phyloP scores from a whole-genome alignment of 2,888 invertebrate genomes.

The Ennomos quercinarius region DNA sequence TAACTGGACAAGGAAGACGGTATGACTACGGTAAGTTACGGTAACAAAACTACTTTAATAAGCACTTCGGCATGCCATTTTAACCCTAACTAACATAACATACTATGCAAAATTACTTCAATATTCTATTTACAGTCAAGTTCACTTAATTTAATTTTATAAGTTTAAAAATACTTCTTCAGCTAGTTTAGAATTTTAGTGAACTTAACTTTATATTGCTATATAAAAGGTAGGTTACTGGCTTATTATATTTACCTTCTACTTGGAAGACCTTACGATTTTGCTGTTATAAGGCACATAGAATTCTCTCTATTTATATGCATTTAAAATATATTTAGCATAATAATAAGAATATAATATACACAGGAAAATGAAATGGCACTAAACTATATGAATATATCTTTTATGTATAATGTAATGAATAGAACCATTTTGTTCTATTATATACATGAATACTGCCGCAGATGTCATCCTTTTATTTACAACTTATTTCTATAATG shows the following conservation, averaged over 20 bases:
- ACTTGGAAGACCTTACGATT: slow-evolving; percentile 79
- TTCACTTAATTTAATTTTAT: no score
- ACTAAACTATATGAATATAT: slow-evolving; percentile 56
- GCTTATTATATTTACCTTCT: slow-evolving; percentile 25
- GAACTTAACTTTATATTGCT: neutral
- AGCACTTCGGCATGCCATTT: slow-evolving; percentile 41
- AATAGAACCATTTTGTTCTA: slow-evolving; percentile 47
- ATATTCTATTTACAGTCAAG: no score
- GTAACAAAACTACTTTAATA: slow-evolving; percentile 61
- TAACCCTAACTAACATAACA: no score
- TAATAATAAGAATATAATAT: slow-evolving; percentile 2
- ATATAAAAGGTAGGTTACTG: slow-evolving; percentile 5
- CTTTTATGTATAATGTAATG: slow-evolving; percentile 35
- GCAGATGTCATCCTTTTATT: slow-evolving; percentile 78
- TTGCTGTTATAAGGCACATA: slow-evolving; percentile 81
- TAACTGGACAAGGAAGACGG: slow-evolving; percentile 73
- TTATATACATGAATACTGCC: slow-evolving; percentile 77
- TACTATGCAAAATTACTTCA: no score
- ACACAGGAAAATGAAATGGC: slow-evolving; percentile 56
- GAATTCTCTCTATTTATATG: slow-evolving; percentile 48
- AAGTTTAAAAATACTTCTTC: neutral
- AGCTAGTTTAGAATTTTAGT: neutral
- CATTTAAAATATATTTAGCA: neutral
- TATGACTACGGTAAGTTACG: slow-evolving; percentile 50
- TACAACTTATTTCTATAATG: slow-evolving; percentile 52